These are phyloP conservation scores for Paelopatides confundens DNA, from an alignment of 53 echinoderm and acorn worm species.

Conservation along the genomic window DNA sequence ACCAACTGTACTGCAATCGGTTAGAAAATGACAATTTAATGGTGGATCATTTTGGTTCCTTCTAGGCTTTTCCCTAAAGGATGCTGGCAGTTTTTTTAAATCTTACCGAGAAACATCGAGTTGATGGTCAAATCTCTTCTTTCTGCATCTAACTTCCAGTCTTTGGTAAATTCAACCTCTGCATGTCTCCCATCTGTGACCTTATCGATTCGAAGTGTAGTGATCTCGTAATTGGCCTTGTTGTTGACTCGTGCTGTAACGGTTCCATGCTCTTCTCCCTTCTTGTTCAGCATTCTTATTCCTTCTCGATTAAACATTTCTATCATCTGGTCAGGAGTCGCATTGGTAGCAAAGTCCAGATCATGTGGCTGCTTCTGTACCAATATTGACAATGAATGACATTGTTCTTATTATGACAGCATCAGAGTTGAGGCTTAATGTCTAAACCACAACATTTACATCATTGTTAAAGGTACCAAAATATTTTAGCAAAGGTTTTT, in stretches of 20 bases:
- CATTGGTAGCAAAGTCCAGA: slow-evolving; percentile 97
- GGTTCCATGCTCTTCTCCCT: slow-evolving; percentile 97
- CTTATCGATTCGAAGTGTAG: slow-evolving; percentile 83
- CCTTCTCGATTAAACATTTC: slow-evolving; percentile 86
- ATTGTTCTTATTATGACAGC: too few species aligned
- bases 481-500: too few species aligned
- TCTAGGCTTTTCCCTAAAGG: background rate
- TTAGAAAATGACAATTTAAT: too few species aligned
- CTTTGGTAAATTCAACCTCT: slow-evolving; percentile 96
- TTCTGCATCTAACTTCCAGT: slow-evolving; percentile 94
- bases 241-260: slow-evolving; percentile 86
- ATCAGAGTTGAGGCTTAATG: too few species aligned
- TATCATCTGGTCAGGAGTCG: slow-evolving; percentile 93
- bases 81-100: too few species aligned
- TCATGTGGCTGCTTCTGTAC: slow-evolving; percentile 89
- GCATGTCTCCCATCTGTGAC: slow-evolving; percentile 95
- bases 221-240: slow-evolving; percentile 94
- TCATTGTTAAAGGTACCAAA: too few species aligned
- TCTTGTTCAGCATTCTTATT: slow-evolving; percentile 93
- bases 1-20: too few species aligned
- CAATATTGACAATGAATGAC: background rate
- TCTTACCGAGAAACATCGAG: slow-evolving; percentile 96
- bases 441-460: too few species aligned
- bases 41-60: too few species aligned
- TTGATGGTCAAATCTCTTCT: slow-evolving; percentile 96